Percentiles rank a stretch among this genome's conserved stretches.
Conservation (phyloP, 2,113 vertebrate genomes). For the Piprites chloris region DNA sequence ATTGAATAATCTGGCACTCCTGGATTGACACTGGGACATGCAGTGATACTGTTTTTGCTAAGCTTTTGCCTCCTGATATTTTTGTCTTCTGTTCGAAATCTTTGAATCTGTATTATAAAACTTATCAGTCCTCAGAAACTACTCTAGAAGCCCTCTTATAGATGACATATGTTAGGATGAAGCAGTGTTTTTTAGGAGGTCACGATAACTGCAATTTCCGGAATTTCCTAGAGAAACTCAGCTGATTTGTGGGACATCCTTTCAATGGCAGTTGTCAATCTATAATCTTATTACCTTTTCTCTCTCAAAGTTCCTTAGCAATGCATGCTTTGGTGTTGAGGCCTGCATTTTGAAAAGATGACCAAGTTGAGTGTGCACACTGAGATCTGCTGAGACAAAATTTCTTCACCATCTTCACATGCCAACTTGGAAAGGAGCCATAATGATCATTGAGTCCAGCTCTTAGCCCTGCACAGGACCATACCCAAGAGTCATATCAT, state of each 20-base stretch:
- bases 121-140: not conserved
- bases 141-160: not conserved
- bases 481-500: too few species aligned
- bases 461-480: too few species aligned
- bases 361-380: not conserved
- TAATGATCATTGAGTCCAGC: too few species aligned
- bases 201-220: not conserved
- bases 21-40: not conserved
- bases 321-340: not conserved
- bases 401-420: not conserved
- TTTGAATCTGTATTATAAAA: not conserved
- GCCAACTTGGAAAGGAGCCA: too few species aligned
- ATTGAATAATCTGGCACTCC: not conserved
- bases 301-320: not conserved
- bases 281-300: not conserved
- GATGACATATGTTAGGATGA: not conserved
- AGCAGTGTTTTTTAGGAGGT: not conserved
- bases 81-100: not conserved
- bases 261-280: too few species aligned
- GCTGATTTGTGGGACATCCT: too few species aligned
- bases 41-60: not conserved
- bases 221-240: too few species aligned
- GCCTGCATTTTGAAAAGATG: not conserved
- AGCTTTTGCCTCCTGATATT: not conserved
- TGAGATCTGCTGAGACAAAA: not conserved